phyloP scores from a whole-genome alignment of 2,888 invertebrate genomes.

The Nineta flava region DNA sequence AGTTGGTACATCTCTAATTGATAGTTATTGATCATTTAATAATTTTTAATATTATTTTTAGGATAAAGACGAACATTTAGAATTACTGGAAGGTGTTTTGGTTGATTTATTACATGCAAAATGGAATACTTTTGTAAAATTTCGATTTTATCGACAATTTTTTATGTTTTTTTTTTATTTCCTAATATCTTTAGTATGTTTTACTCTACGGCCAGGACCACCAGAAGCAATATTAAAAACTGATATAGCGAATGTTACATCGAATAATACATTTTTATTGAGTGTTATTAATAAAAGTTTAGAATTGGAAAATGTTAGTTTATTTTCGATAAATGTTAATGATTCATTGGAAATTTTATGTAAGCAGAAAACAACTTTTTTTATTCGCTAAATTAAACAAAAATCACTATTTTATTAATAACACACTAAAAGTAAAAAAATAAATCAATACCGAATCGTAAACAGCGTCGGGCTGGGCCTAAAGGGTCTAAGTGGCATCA shows the following conservation, averaged over 20 bases:
- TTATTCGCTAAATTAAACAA: too few species aligned
- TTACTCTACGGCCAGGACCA: slow-evolving; percentile 78
- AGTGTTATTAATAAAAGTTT: not conserved
- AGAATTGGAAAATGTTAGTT: slow-evolving; percentile 2
- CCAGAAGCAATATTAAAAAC: slow-evolving; percentile 24
- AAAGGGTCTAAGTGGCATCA: too few species aligned
- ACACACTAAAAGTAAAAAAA: too few species aligned
- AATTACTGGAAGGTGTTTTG: slow-evolving; percentile 84
- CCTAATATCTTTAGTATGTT: slow-evolving; percentile 71
- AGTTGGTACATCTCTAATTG: too few species aligned
- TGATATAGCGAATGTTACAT: slow-evolving; percentile 18
- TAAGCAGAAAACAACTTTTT: too few species aligned
- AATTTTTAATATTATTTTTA: slow-evolving; percentile 26
- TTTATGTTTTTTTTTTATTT: slow-evolving; percentile 84
- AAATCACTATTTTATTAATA: too few species aligned
- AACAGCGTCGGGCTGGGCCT: too few species aligned
- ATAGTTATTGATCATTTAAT: not conserved
- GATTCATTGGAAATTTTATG: not conserved
- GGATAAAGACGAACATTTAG: slow-evolving; percentile 90
- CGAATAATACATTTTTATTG: slow-evolving; percentile 20
- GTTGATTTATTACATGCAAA: slow-evolving; percentile 90
- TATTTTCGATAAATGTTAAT: not conserved
- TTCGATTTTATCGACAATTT: slow-evolving; percentile 86
- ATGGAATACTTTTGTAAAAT: slow-evolving; percentile 95
- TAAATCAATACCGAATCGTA: too few species aligned